phyloP scores from a whole-genome alignment of 2,113 vertebrate genomes.

The Dasyprocta punctata region DNA sequence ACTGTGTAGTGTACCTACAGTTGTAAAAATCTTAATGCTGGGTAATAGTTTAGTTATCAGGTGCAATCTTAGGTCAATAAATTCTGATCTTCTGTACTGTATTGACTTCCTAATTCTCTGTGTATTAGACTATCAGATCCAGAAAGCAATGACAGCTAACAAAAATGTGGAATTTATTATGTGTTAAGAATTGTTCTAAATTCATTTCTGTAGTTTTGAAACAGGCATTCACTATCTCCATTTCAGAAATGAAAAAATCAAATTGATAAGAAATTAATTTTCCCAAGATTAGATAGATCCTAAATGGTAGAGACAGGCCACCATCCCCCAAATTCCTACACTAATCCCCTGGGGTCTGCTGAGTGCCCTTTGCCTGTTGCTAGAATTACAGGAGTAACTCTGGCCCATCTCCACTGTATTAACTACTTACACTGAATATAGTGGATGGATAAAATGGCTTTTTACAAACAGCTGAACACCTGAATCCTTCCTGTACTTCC shows the following conservation, averaged over 20 bases:
- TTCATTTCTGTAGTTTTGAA: background rate
- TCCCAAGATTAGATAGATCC: background rate
- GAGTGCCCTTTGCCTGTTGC: background rate
- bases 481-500: background rate
- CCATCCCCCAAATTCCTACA: background rate
- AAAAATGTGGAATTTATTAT: background rate
- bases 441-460: background rate
- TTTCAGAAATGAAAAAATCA: background rate
- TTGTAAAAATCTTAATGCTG: background rate
- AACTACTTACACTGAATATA: background rate
- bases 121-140: background rate
- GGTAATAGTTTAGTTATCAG: background rate
- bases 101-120: background rate
- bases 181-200: background rate
- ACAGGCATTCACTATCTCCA: background rate
- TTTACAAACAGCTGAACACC: background rate
- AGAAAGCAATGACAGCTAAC: background rate
- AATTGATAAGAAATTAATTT: background rate
- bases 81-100: background rate
- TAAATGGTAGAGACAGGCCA: no score
- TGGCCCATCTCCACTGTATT: background rate
- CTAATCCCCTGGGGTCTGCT: background rate
- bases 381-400: background rate
- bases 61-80: background rate
- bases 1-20: background rate